phyloP scores from a whole-genome alignment of 2,797 vertebrate species.

The Schizothorax lantsangensis region DNA sequence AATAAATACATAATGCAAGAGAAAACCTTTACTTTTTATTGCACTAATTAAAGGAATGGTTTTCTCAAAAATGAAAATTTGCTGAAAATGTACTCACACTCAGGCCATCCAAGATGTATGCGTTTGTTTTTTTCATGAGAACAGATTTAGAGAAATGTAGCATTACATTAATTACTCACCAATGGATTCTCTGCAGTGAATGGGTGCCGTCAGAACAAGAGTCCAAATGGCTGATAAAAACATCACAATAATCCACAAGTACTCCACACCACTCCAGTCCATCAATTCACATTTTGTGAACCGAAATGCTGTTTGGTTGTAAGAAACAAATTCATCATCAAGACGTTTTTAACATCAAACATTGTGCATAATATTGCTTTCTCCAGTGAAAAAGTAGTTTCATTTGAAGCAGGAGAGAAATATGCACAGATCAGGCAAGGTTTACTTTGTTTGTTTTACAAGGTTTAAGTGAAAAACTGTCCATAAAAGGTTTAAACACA shows the following conservation, averaged over 20 bases:
- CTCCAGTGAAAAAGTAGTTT: neutral
- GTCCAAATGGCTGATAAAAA: neutral
- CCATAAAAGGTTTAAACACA: neutral
- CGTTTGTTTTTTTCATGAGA: neutral
- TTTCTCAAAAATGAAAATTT: neutral
- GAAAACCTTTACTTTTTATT: neutral
- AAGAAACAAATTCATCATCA: neutral
- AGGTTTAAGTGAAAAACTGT: neutral
- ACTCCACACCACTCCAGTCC: neutral
- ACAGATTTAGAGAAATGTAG: neutral
- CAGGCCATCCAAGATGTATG: neutral
- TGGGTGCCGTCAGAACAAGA: neutral
- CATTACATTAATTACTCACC: neutral
- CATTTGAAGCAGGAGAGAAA: neutral
- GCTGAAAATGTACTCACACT: neutral
- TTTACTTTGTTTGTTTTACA: too few species aligned
- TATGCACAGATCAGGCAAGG: neutral
- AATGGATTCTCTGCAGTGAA: neutral
- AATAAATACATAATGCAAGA: neutral
- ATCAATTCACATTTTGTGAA: neutral
- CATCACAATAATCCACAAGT: neutral
- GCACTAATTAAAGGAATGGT: neutral
- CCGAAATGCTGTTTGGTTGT: neutral
- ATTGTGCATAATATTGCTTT: neutral
- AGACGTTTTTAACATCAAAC: neutral